Evolutionary conservation across 1,140 invertebrate genomes (phyloP).

Genomic region (Leptinotarsa texana): DNA sequence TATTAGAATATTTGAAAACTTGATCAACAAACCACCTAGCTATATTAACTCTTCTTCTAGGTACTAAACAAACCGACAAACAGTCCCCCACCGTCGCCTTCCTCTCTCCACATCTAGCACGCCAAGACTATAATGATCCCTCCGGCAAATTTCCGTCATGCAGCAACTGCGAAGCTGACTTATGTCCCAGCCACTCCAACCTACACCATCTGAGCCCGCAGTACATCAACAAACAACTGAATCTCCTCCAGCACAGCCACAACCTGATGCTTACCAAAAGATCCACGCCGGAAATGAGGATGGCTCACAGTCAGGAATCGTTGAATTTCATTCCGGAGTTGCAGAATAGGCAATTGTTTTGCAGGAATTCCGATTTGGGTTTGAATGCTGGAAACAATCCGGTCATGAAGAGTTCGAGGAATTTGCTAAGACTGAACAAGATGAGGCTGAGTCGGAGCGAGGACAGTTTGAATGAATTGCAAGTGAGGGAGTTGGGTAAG

Average conservation of each 20-base stretch:
- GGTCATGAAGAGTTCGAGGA: constrained; percentile 33
- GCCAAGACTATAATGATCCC: constrained; percentile 21
- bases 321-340: neutral
- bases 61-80: constrained; percentile 28
- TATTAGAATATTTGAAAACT: too few species aligned
- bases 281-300: neutral
- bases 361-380: constrained; percentile 10
- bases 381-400: constrained; percentile 12
- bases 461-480: constrained; percentile 45
- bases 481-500: constrained; percentile 26
- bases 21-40: too few species aligned
- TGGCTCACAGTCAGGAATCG: constrained; percentile 20
- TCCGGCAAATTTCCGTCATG: constrained; percentile 35
- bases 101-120: constrained; percentile 41
- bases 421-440: constrained; percentile 42
- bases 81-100: constrained; percentile 43
- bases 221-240: constrained; percentile 45
- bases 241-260: constrained; percentile 32
- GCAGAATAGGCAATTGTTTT: neutral
- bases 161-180: constrained; percentile 42
- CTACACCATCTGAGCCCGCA: constrained; percentile 45
- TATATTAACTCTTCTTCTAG: constrained; percentile 7
- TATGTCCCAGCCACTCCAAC: constrained; percentile 46
- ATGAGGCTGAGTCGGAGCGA: constrained; percentile 50
- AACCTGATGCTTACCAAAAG: constrained; percentile 1